Conservation (phyloP, 2,888 invertebrate species). For the Hipparchia sbordonii region DNA sequence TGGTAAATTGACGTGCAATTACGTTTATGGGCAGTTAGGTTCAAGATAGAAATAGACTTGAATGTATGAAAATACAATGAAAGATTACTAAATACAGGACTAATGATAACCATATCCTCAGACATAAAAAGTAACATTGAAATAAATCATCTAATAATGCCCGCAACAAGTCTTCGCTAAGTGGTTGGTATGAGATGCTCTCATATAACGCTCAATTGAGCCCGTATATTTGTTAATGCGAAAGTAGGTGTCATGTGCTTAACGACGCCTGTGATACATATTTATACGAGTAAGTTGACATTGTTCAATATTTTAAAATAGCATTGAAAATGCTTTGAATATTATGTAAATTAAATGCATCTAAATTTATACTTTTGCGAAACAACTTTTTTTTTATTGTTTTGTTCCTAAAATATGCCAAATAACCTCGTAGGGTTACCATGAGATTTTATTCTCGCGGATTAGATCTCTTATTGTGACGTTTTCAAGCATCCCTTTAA, state of each 20-base stretch:
- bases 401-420: too few relatives aligned
- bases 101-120: neutral
- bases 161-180: conserved; percentile 16
- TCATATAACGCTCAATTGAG: conserved; percentile 18
- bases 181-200: conserved; percentile 27
- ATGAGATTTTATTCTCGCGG: too few relatives aligned
- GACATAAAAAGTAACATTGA: neutral
- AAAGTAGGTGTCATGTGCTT: neutral
- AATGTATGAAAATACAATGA: neutral
- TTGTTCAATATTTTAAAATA: neutral
- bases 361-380: too few relatives aligned
- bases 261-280: neutral
- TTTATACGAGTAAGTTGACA: neutral
- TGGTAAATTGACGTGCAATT: neutral
- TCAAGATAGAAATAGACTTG: neutral
- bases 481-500: too few relatives aligned
- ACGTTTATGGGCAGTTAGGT: neutral
- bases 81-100: neutral
- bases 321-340: neutral
- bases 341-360: too few relatives aligned
- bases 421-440: too few relatives aligned
- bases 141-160: neutral
- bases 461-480: too few relatives aligned
- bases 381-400: too few relatives aligned
- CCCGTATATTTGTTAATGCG: conserved; percentile 3